Evolutionary conservation across 2,888 invertebrate genomes (phyloP), one percentile per base, ranked within the genome.

Genomic region (Drepana falcataria): DNA sequence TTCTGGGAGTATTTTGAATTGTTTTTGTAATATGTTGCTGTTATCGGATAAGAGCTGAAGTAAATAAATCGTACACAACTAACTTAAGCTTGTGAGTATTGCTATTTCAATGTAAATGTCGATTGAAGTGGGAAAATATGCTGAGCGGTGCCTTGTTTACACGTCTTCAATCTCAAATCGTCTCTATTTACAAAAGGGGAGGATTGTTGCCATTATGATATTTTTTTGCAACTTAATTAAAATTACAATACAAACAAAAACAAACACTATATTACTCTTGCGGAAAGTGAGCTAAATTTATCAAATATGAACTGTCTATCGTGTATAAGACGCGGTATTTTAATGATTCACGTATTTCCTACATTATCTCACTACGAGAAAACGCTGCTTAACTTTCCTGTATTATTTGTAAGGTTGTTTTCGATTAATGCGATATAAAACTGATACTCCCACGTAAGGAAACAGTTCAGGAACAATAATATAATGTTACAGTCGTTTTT

Each of bases 111-210:
- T 55, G 51, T 54, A 55, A 33, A 53, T 49, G 47, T 44, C 35
- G 55, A 54, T 57, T 44, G 44, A 56, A 59, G 54, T 35, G 48
- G 48, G 61, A 71, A 75, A 79, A 68, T 68, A 68, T 65, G 68
- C 69, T 61, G 59, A 64, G 65, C 65, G 59, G 62, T 66, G 66
- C 69, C 76, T 88, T 90, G 90, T 90, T 90, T 90, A 90, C 89
- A 89, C 90, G 90, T 90, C 84, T 83, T 76, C 78, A 74, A 57
- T 73, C 69, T 75, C 70, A 71, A 72, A 75, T 58, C 54, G 71
- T 69, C 77, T 74, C 69, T 85, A 83, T 86, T 82, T 88, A 86
- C 83, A 85, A 89, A 51, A 88, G 88, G 89, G 89, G 90, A 81
- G 90, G 86, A 87, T 84, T 78, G 78, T 64, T 70, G 63, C 61